Base-by-base conservation (phyloP, 2,888 invertebrate genomes). In the Clistopyga incitator region DNA sequence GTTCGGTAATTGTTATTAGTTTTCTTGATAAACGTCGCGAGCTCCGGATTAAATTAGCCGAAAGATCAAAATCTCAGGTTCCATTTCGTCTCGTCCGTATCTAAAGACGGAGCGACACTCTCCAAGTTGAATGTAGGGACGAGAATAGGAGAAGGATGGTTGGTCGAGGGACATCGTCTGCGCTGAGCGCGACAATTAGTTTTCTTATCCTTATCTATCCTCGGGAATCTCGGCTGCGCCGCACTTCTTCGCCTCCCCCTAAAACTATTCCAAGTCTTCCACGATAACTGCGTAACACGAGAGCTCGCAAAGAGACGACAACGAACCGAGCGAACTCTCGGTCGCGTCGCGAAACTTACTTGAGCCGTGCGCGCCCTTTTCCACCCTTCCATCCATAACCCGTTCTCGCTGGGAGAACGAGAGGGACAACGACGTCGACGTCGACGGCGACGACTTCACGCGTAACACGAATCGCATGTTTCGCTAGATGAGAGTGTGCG, bases 151-250 rank as follows among this genome's bases (percentile, higher is more conserved):
- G 54, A 72, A 56, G 38, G 61, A 68, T 18, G 71, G 61, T 20
- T 50, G 47, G 78, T n/a, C 13, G 68, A 23, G 15, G 74, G 25
- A 71, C 54, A 34, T 54, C 45, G 70, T 85, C 83, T 84, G 65
- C 75, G 54, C 54, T 75, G 72, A 67, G 65, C 56, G 52, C 82
- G 84, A 87, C 88, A 87, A 89, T 89, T 89, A 89, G 82, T 87
- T 87, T 87, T 84, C 86, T 88, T 86, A 86, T 84, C 86, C 86
- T 86, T 85, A 86, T 87, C 84, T 54, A 76, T 78, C 79, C 78
- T 75, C 68, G 65, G 6, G 61, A 54, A 76, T 79, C 74, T 72
- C 52, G 56, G 67, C 54, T 79, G 52, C 56, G 56, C 71, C 71
- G 20, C 52, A 42, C 34, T 50, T 34, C 61, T 18, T 45, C 23